phyloP scores from a whole-genome alignment of 2,888 invertebrate genomes.

The Syritta pipiens region DNA sequence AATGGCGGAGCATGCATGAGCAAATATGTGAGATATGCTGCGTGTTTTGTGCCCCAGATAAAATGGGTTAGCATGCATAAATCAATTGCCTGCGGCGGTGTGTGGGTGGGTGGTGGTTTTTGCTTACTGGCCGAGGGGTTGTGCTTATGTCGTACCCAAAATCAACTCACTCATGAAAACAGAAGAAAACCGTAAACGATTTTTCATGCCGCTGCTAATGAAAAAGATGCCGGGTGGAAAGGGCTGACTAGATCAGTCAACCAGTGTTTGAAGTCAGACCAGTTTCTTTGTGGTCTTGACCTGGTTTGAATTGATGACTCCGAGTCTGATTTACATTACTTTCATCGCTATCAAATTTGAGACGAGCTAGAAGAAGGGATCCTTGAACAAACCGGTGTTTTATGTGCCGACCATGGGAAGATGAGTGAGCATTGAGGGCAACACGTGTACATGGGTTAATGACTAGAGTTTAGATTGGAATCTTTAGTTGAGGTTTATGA shows the following conservation, averaged over 20 bases:
- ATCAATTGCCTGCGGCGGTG: conserved; percentile 30
- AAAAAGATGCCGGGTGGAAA: too few relatives aligned
- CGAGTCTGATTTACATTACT: background rate
- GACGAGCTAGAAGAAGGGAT: background rate
- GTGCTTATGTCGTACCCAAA: background rate
- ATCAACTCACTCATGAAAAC: background rate
- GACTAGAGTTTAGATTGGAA: too few relatives aligned
- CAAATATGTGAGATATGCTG: conserved; percentile 52
- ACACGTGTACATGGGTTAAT: background rate
- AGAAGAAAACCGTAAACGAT: too few relatives aligned
- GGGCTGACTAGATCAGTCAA: too few relatives aligned
- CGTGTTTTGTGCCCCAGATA: conserved; percentile 50
- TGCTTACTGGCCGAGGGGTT: background rate
- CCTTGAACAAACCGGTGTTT: conserved; percentile 12
- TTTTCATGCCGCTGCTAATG: too few relatives aligned
- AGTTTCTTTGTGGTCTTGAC: conserved; percentile 18
- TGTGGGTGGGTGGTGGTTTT: background rate
- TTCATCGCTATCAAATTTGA: background rate
- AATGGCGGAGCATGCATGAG: conserved; percentile 33
- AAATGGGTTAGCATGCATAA: conserved; percentile 54
- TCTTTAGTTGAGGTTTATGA: too few relatives aligned
- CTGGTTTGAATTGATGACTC: conserved; percentile 16
- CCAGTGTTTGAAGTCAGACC: too few relatives aligned
- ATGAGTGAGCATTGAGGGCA: background rate
- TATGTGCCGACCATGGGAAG: background rate